These are phyloP conservation scores for Alca torda DNA, from an alignment of 2,797 vertebrate species.

Conservation along the genomic window DNA sequence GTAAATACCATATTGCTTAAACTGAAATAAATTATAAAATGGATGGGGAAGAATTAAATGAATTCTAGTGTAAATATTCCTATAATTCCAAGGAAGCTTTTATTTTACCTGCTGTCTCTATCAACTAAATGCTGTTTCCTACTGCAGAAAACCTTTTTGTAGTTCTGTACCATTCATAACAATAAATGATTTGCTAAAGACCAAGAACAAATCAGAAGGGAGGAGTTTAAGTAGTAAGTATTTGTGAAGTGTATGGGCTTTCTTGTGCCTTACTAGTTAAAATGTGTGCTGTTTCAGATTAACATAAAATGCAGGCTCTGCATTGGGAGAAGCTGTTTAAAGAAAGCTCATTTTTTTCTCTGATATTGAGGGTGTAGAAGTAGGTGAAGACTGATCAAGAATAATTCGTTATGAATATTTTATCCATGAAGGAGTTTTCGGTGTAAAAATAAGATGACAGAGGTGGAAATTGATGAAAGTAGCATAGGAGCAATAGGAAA, in stretches of 20 bases:
- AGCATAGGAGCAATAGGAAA: not conserved
- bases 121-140: not conserved
- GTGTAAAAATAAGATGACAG: not conserved
- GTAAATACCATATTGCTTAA: not conserved
- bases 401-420: conserved; percentile 46
- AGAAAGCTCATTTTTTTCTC: not conserved
- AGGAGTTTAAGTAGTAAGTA: not conserved
- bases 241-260: not conserved
- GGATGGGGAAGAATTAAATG: not conserved
- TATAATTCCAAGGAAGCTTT: not conserved
- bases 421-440: not conserved
- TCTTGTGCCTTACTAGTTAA: not conserved
- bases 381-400: conserved; percentile 19
- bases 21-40: not conserved
- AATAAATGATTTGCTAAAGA: not conserved
- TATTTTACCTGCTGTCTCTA: not conserved
- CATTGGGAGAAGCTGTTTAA: conserved; percentile 28
- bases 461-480: not conserved
- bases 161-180: not conserved
- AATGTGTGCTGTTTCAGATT: not conserved
- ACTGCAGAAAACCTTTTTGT: not conserved
- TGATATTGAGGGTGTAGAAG: not conserved
- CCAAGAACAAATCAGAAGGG: not conserved
- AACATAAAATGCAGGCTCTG: not conserved
- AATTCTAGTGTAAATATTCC: not conserved